Percentiles rank a stretch among this genome's conserved stretches.
Evolutionary conservation across 1,140 invertebrate genomes (phyloP).

Genomic region (Drosophila persimilis): DNA sequence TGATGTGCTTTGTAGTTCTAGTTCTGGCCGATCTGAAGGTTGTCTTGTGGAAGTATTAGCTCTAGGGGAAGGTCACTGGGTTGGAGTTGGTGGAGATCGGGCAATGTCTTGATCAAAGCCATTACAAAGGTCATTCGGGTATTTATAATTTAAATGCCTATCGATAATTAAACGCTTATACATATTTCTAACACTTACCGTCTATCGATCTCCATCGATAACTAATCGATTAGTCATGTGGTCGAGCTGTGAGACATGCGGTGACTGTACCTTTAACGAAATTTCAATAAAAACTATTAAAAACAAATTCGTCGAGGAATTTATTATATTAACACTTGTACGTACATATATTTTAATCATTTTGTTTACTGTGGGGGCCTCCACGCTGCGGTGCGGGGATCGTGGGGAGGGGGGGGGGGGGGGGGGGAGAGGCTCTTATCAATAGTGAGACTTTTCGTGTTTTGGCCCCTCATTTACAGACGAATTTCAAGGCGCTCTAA

Average conservation of each 20-base stretch:
- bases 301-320: conserved; percentile 2
- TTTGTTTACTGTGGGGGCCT: conserved; percentile 35
- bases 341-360: conserved; percentile 36
- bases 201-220: too few relatives aligned
- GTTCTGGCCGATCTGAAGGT: conserved; percentile 42
- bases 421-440: conserved; percentile 27
- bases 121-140: neutral
- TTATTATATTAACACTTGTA: conserved; percentile 18
- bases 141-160: neutral
- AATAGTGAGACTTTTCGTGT: conserved; percentile 20
- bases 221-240: too few relatives aligned
- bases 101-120: conserved; percentile 19
- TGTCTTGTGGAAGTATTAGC: conserved; percentile 17
- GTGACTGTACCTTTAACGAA: neutral
- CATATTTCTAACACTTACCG: too few relatives aligned
- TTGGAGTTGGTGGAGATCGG: neutral
- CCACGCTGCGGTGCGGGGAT: conserved; percentile 19
- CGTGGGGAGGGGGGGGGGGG: neutral
- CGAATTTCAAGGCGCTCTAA: conserved; percentile 52
- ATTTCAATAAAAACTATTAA: conserved; percentile 25
- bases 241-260: too few relatives aligned
- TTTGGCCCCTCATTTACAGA: neutral
- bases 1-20: conserved; percentile 47
- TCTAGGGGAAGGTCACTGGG: conserved; percentile 19
- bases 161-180: too few relatives aligned